Base-by-base conservation (phyloP, 2,888 invertebrate species). In the Epirrhoe alternata region DNA sequence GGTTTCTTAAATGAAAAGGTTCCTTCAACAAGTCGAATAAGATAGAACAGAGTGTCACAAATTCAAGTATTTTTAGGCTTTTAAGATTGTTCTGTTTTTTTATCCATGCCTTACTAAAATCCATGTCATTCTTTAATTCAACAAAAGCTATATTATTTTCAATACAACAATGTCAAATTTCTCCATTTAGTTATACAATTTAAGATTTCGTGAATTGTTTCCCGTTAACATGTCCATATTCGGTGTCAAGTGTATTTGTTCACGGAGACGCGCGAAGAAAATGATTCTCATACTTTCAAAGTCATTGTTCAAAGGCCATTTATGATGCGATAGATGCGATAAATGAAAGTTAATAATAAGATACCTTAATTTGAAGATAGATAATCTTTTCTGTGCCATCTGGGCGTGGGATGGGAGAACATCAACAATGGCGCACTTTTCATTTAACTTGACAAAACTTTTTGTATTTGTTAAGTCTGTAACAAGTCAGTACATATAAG, bases 311-410 rank as follows among this genome's bases (percentile, higher is more conserved):
- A 52, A 58, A 63, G 56, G 51, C 50, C 12, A 57, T 60, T 49
- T 47, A 54, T n/a, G n/a, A n/a, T n/a, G n/a, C n/a, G n/a, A n/a
- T 42, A 69, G 69, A 72, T 70, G 69, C 30, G 63, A 72, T 74
- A 70, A 72, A 74, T 69, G 72, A 72, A 74, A 74, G 74, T 72
- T 74, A 74, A 74, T 70, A 60, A 56, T 58, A 53, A 66, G 31
- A 66, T 56, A 59, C 65, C 45, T 64, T 51, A 69, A 69, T 72
- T 64, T 74, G 68, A 68, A 66, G 64, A 64, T 61, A 50, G 61
- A 64, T 67, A 69, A 71, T 67, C 59, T 57, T 69, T 66, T 61
- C 53, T 69, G 57, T 71, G 66, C 55, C 73, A 70, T 66, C 64
- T 52, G 56, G 61, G 38, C 64, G 71, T 70, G 73, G 57, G 68